Evolutionary conservation across 2,113 vertebrate species (phyloP).

Genomic region (Oxyura jamaicensis): DNA sequence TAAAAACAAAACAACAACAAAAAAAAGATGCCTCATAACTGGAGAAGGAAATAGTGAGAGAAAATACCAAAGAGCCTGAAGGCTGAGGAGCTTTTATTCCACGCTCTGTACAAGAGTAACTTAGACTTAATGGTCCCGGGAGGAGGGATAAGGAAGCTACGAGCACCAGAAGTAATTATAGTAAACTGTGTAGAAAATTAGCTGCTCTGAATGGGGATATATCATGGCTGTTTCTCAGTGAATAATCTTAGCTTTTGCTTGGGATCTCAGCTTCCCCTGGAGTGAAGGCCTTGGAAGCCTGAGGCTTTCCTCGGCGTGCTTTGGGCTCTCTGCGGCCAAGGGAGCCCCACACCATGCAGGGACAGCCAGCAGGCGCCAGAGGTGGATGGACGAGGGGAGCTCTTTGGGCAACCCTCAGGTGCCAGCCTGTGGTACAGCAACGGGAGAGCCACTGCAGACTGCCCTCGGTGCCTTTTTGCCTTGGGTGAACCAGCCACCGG

Average conservation of each 20-base stretch:
- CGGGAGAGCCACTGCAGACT: neutral
- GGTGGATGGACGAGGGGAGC: rapidly evolving
- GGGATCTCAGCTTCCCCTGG: neutral
- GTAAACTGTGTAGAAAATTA: conserved; percentile 23
- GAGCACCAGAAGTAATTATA: conserved; percentile 18
- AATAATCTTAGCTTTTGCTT: neutral
- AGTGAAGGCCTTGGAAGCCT: neutral
- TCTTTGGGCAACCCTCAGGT: neutral
- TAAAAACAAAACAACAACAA: neutral
- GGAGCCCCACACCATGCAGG: neutral
- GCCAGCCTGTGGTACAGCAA: neutral
- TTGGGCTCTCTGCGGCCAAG: neutral
- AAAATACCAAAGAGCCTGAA: conserved; percentile 3
- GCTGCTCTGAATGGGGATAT: neutral
- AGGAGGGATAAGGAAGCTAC: conserved; percentile 16
- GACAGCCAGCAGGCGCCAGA: neutral
- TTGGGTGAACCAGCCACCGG: neutral
- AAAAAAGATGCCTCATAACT: neutral
- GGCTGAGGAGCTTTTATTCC: conserved; percentile 34
- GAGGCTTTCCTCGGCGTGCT: neutral
- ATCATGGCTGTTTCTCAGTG: neutral
- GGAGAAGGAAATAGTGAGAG: neutral
- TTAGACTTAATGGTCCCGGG: conserved; percentile 43
- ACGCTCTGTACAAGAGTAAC: conserved; percentile 3
- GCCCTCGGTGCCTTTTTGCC: neutral